These are phyloP conservation scores for Stomatorhinus ivindoensis DNA, from an alignment of 2,113 vertebrate genomes.

Conservation along the genomic window DNA sequence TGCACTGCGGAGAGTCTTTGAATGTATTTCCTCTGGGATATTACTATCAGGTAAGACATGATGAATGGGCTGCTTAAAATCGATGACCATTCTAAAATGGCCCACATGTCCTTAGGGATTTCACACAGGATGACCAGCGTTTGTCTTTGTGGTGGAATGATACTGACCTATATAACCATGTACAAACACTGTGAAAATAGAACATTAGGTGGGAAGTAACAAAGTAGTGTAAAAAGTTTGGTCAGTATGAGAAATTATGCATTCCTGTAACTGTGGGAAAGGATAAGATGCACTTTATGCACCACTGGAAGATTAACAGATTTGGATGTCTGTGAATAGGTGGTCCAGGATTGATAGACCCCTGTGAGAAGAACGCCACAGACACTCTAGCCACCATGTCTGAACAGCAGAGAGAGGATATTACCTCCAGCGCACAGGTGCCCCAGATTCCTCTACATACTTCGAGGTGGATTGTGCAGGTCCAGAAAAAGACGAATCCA, in stretches of 20 bases:
- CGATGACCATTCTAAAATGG: background rate
- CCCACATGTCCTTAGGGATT: background rate
- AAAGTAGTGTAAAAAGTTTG: background rate
- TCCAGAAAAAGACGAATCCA: background rate
- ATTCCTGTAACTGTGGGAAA: background rate
- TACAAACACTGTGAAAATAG: background rate
- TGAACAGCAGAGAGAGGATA: conserved; percentile 84
- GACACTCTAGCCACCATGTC: conserved; percentile 75
- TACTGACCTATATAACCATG: background rate
- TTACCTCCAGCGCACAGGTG: conserved; percentile 91
- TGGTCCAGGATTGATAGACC: conserved; percentile 86
- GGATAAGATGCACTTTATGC: background rate
- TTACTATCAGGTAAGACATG: conserved; percentile 73
- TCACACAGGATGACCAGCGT: background rate
- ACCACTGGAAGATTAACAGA: background rate
- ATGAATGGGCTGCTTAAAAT: background rate
- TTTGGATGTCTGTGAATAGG: conserved; percentile 34
- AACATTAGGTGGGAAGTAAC: background rate
- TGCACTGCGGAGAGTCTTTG: conserved; percentile 82
- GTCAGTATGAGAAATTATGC: background rate
- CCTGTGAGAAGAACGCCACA: conserved; percentile 83
- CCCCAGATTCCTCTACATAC: background rate
- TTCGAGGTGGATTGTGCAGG: background rate
- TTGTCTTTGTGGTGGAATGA: background rate
- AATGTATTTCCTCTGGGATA: conserved; percentile 89